A percentile compares a stretch with the other conserved stretches of the same genome.
phyloP scores from a whole-genome alignment of 2,797 vertebrate genomes.

The Craterocephalus amniculus region DNA sequence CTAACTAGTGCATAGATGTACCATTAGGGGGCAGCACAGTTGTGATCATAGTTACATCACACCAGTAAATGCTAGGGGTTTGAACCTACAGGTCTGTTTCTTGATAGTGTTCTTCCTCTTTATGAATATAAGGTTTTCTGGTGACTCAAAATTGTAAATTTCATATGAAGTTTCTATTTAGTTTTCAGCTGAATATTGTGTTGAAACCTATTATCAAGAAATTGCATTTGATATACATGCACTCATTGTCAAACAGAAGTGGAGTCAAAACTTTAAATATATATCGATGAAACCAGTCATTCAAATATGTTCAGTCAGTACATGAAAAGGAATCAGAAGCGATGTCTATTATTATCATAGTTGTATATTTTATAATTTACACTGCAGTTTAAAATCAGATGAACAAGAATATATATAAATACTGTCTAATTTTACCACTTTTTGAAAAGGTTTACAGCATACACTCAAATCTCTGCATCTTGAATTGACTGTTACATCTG shows the following conservation, averaged over 20 bases:
- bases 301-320: no score
- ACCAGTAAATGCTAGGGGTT: not conserved
- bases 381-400: not conserved
- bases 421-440: not conserved
- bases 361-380: not conserved
- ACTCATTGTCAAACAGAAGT: no score
- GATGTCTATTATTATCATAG: not conserved
- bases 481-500: constrained; percentile 9
- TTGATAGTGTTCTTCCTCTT: not conserved
- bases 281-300: no score
- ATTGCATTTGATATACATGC: no score
- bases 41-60: not conserved
- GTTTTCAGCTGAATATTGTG: no score
- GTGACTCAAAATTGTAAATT: no score
- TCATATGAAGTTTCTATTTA: no score
- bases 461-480: not conserved
- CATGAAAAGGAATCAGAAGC: not conserved
- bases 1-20: no score
- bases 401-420: not conserved
- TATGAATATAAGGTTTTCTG: not conserved
- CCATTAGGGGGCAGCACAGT: constrained; percentile 16
- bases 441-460: not conserved
- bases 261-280: no score
- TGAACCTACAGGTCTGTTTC: not conserved
- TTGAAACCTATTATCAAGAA: no score